Evolutionary conservation across 2,888 invertebrate species (phyloP), one percentile per base, ranked within the genome.

Genomic region (Mechanitis messenoides): DNA sequence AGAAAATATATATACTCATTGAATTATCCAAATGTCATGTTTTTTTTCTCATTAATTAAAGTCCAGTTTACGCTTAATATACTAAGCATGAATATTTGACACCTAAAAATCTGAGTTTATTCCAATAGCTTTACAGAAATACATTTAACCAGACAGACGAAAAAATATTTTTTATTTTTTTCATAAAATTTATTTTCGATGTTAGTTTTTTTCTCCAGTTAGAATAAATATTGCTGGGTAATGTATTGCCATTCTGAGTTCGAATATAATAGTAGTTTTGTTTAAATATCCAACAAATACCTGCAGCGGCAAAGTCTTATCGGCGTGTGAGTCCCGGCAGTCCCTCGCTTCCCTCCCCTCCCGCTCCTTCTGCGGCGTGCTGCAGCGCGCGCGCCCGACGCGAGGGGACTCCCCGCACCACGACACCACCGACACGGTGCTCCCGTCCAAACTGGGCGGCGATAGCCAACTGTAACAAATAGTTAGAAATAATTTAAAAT

Each of bases 281-380:
- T 9, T 42, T 33, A 20, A 59, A 20, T 20, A n/a, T 7, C 35
- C 6, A 56, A 33, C 45, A 45, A 47, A 63, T 56, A 85, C 87
- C 81, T 87, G 87, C 38, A 87, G 54, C 0, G 86, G 76, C 50
- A 81, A 72, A 0, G 67, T 72, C 11, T 73, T 63, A 3, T 59
- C 59, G 28, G 57, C 60, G 0, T 68, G 61, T 42, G 58, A 45
- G 31, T 56, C 56, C 11, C 59, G 50, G 3, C 31, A n/a, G 31
- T 50, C 50, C 11, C 50, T 6, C 11, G 31, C 2, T 28, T 50
- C 50, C 9, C 50, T 50, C 6, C 3, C 20, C 28, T 56, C 56
- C 11, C 59, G 42, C 3, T 78, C 78, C 6, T 69, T 60, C 56
- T 75, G 75, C 46, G 87, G 85, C 47, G 87, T 87, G 69, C 84